phyloP scores from a whole-genome alignment of 2,113 vertebrate species.

The Phylloscopus trochiloides region DNA sequence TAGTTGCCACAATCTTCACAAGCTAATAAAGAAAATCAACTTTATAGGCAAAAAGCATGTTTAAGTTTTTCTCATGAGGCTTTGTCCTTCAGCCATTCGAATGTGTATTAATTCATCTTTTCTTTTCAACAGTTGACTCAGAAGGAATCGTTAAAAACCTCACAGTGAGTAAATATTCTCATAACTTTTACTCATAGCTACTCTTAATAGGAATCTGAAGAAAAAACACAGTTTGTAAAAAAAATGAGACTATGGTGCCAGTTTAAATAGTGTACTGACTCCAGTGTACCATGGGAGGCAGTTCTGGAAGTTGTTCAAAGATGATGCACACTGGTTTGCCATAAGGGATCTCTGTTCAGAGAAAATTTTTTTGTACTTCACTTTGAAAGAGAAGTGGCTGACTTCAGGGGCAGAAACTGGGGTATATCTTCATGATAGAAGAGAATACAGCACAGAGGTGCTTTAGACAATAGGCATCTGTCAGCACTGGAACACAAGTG shows the following conservation, averaged over 20 bases:
- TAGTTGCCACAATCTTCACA: background rate
- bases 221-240: background rate
- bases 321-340: background rate
- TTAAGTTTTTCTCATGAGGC: background rate
- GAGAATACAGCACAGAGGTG: background rate
- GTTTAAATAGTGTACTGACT: background rate
- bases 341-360: background rate
- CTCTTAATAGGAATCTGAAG: background rate
- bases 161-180: conserved; percentile 83
- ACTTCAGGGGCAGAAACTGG: background rate
- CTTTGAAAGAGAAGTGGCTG: background rate
- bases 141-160: conserved; percentile 88
- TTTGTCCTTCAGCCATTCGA: background rate
- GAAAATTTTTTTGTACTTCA: background rate
- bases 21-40: background rate
- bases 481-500: background rate
- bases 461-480: background rate
- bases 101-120: background rate
- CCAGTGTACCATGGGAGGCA: background rate
- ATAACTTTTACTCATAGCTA: background rate
- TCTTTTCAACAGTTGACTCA: conserved; percentile 85
- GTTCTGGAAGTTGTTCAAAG: background rate
- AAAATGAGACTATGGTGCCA: background rate
- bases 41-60: background rate
- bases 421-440: background rate